phyloP scores from a whole-genome alignment of 2,888 invertebrate species.

The Protonemura montana region DNA sequence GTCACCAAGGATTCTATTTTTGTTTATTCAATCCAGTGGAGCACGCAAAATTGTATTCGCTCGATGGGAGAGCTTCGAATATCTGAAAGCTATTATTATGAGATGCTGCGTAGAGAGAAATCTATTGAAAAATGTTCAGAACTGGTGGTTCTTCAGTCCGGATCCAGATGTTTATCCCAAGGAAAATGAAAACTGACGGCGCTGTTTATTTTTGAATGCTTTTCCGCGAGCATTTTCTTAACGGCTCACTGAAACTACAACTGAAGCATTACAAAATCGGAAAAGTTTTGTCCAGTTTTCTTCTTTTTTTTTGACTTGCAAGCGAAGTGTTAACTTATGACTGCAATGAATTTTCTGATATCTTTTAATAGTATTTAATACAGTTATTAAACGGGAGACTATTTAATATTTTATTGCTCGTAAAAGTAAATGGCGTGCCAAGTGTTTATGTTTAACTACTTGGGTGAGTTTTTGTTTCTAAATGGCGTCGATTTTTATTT shows the following conservation, averaged over 20 bases:
- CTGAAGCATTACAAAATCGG: not conserved
- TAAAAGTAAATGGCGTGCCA: not conserved
- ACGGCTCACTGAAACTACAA: not conserved
- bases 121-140: not conserved
- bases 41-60: not conserved
- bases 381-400: not conserved
- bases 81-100: not conserved
- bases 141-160: not conserved
- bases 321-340: not conserved
- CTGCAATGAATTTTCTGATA: not conserved
- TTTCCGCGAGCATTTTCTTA: not conserved
- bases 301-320: not conserved
- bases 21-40: not conserved
- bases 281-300: not conserved
- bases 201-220: slow-evolving; percentile 3
- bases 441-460: not conserved
- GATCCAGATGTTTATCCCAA: not conserved
- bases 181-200: not conserved
- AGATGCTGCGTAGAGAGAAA: not conserved
- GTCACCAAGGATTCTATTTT: not conserved
- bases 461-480: not conserved
- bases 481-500: not conserved
- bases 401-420: not conserved
- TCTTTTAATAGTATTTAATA: not conserved
- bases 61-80: not conserved